Percentiles rank a stretch among this genome's conserved stretches.
phyloP scores from a whole-genome alignment of 1,140 invertebrate species.

The Papilio machaon region DNA sequence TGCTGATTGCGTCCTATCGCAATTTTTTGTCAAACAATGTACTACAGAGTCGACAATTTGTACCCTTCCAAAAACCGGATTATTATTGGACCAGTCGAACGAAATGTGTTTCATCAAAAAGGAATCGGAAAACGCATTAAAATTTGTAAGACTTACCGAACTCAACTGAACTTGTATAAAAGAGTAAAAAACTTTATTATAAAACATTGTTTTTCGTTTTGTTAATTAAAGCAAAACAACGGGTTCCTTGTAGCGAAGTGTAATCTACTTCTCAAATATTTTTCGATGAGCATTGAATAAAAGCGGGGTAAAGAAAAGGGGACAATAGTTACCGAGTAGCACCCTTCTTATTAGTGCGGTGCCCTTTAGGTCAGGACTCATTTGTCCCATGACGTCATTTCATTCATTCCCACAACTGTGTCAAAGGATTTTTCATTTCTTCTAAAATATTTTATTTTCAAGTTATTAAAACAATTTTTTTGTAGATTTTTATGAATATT shows the following conservation, averaged over 20 bases:
- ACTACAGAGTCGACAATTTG: background rate
- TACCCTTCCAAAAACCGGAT: conserved; percentile 21
- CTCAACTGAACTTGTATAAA: conserved; percentile 10
- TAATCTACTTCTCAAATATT: conserved; percentile 40
- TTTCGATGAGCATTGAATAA: conserved; percentile 40
- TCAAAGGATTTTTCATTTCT: conserved; percentile 12
- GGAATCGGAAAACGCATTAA: conserved; percentile 23
- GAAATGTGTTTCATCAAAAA: conserved; percentile 21
- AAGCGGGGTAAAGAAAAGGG: conserved; percentile 43
- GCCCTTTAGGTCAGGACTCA: conserved; percentile 44
- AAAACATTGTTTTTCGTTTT: conserved; percentile 29
- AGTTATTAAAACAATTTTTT: background rate
- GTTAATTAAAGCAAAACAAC: conserved; percentile 37
- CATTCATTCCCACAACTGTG: conserved; percentile 46
- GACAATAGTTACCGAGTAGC: conserved; percentile 46
- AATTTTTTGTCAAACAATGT: conserved; percentile 57
- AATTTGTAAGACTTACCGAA: conserved; percentile 8
- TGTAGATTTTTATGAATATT: background rate
- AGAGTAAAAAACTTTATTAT: conserved; percentile 33
- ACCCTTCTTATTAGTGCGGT: conserved; percentile 49
- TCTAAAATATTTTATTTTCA: background rate
- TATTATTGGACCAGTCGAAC: conserved; percentile 9
- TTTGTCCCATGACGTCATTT: conserved; percentile 48
- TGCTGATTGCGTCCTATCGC: conserved; percentile 63
- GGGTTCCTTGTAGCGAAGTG: conserved; percentile 33